Base-by-base conservation (phyloP, 2,797 vertebrate genomes). In the Hyperoplus immaculatus region DNA sequence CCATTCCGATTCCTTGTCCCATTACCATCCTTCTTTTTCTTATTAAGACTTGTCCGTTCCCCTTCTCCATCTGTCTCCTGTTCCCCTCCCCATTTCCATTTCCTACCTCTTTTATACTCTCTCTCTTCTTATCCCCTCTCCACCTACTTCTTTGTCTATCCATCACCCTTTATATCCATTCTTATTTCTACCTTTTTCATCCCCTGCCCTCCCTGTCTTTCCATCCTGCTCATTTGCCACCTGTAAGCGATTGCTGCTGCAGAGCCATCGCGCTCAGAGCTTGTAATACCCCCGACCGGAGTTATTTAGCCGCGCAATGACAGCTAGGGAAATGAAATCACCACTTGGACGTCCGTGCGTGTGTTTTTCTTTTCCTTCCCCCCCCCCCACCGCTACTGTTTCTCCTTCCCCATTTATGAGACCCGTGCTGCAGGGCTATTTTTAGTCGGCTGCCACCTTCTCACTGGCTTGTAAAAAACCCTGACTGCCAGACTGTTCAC, bases 301-400 rank as follows among this genome's bases (percentile, higher is more conserved):
- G 92, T 93, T 91, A 93, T 93, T 93, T 92, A 92, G 92, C 84
- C 16, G 61, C 29, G 62, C 82, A 81, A 76, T 91, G 92, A 93
- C 91, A 93, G 91, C 89, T 80, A 83, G 87, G 87, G 87, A 94
- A 93, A 94, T 93, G 87, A 92, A 94, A 94, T 92, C 90, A 88
- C 87, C 84, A 84, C 86, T 87, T 72, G 72, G 73, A 53, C 29
- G 75, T 76, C 29, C 29, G 82, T 70, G 77, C 69, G 71, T 81
- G 57, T 82, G 73, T 85, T 87, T 86, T 84, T 72, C 75, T 82
- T 92, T 87, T 84, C 46, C 51, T 83, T 83, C 78, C 83, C 80
- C 83, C 89, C 21, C 29, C 29, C 29, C 29, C 29, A 29, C 29
- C 29, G 29, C 91, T 87, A 87, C 81, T 82, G 79, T 90, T 89